These are phyloP conservation scores for Tipula unca DNA, from an alignment of 2,888 invertebrate species.

Conservation along the genomic window DNA sequence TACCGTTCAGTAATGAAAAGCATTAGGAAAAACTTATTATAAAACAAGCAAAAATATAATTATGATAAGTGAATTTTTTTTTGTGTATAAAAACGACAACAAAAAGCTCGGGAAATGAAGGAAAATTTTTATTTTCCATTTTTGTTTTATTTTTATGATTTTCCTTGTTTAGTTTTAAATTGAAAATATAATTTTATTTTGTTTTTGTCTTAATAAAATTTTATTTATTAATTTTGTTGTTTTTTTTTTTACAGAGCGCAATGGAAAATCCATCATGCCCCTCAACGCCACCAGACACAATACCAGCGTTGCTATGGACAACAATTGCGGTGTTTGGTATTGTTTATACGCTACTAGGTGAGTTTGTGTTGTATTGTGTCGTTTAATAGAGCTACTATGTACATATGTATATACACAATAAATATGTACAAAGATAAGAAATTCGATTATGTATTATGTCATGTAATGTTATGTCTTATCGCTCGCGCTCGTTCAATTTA, in stretches of 20 bases:
- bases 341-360: constrained; percentile 76
- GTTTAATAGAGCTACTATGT: background rate
- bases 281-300: constrained; percentile 37
- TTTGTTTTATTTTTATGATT: background rate
- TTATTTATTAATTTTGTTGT: background rate
- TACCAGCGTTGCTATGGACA: constrained; percentile 40
- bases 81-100: background rate
- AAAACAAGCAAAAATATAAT: background rate
- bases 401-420: too few species aligned
- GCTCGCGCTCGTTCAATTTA: background rate
- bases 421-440: background rate
- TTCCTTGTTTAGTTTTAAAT: background rate
- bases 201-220: background rate
- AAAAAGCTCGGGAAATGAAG: background rate
- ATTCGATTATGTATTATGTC: background rate
- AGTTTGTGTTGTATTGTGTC: constrained; percentile 35
- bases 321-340: constrained; percentile 60
- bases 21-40: background rate
- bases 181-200: background rate
- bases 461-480: background rate
- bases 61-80: background rate
- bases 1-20: background rate
- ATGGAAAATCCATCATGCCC: constrained; percentile 40
- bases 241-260: constrained; percentile 35
- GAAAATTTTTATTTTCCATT: background rate